phyloP scores from a whole-genome alignment of 2,797 vertebrate species.

The Alca torda region DNA sequence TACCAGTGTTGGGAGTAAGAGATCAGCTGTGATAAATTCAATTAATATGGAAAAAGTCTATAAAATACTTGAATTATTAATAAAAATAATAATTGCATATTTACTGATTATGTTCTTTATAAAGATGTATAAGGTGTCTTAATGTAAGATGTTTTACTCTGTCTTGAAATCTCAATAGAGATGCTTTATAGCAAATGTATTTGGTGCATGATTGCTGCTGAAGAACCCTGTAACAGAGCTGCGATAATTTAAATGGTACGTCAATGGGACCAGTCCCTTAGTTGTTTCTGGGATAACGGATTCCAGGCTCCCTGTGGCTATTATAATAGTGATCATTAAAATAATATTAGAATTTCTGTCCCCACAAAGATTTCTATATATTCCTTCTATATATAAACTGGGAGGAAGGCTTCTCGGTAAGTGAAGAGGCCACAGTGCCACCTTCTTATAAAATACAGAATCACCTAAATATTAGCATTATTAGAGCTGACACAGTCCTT shows the following conservation, averaged over 20 bases:
- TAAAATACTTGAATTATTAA: neutral
- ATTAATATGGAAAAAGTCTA: neutral
- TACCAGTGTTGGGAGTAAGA: neutral
- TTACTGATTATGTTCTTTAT: neutral
- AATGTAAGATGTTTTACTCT: neutral
- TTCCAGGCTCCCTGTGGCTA: neutral
- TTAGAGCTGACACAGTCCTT: neutral
- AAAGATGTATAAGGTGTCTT: neutral
- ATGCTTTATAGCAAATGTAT: neutral
- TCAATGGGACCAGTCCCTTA: neutral
- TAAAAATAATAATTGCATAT: neutral
- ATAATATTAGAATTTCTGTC: neutral
- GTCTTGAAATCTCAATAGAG: neutral
- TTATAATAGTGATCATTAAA: neutral
- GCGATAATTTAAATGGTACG: rapidly evolving
- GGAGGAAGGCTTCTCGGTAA: neutral
- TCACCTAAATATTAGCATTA: neutral
- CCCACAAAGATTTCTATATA: neutral
- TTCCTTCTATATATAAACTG: neutral
- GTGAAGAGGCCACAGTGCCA: neutral
- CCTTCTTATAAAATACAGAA: neutral
- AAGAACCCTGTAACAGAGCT: neutral
- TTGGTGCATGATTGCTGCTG: neutral
- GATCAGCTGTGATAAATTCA: neutral
- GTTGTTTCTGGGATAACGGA: neutral